Evolutionary conservation across 1,140 invertebrate genomes (phyloP).

Genomic region (honey bee (Apis mellifera)): DNA sequence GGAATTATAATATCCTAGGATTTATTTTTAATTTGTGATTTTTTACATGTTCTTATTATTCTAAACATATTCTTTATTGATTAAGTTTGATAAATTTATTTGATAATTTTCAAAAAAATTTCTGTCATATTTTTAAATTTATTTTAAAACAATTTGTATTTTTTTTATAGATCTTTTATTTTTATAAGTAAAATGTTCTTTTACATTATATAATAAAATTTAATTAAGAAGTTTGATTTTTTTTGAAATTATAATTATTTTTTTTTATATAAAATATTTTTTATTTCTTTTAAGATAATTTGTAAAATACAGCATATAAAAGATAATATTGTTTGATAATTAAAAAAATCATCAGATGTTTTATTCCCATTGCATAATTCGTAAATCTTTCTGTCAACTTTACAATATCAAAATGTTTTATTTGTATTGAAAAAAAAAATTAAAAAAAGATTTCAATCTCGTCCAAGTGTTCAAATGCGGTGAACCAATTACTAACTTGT

Average conservation of each 20-base stretch:
- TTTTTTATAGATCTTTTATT: neutral
- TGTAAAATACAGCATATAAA: too few relatives aligned
- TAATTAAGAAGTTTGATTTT: neutral
- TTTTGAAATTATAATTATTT: too few relatives aligned
- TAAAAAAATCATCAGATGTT: neutral
- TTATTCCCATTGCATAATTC: neutral
- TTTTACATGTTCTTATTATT: too few relatives aligned
- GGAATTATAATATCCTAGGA: too few relatives aligned
- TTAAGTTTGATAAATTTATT: too few relatives aligned
- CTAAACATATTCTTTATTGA: too few relatives aligned
- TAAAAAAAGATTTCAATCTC: constrained; percentile 36
- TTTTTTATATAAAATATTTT: neutral
- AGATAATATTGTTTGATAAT: neutral
- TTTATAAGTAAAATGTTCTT: neutral
- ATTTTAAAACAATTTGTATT: too few relatives aligned
- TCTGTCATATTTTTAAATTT: too few relatives aligned
- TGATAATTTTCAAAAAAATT: too few relatives aligned
- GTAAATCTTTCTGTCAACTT: neutral
- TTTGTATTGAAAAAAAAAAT: neutral
- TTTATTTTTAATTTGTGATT: too few relatives aligned
- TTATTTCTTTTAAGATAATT: neutral
- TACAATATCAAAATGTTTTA: neutral
- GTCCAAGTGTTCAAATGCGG: constrained; percentile 32
- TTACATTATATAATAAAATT: neutral
- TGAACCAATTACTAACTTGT: constrained; percentile 57